Percentiles rank a stretch among this genome's conserved stretches.
Evolutionary conservation across 2,888 invertebrate genomes (phyloP).

Genomic region (Pandemis heparana): DNA sequence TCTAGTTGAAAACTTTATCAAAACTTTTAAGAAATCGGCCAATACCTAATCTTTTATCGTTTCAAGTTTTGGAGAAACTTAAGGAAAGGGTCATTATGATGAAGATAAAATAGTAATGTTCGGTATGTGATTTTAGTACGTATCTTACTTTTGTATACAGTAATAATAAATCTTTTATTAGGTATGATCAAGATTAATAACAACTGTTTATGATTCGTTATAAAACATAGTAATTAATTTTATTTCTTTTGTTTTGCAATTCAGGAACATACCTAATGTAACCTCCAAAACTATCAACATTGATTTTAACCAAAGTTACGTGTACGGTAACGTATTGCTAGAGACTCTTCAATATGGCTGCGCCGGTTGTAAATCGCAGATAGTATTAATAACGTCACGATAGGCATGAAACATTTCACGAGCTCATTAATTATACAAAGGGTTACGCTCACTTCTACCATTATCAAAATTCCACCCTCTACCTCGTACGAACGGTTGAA

Average conservation of each 20-base stretch:
- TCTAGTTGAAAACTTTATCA: slow-evolving; percentile 1
- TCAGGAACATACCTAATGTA: no score
- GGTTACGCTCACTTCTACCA: neutral
- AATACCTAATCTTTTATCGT: neutral
- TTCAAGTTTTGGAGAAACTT: neutral
- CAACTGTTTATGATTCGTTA: no score
- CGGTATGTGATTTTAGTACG: neutral
- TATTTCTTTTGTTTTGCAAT: no score
- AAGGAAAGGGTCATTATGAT: neutral
- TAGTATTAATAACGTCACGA: slow-evolving; percentile 8
- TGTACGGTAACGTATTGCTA: neutral
- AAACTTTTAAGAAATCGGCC: slow-evolving; percentile 2
- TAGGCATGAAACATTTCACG: neutral
- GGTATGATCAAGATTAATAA: no score
- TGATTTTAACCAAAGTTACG: no score
- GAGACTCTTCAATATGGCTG: neutral
- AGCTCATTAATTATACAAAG: neutral
- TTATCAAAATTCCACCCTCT: neutral
- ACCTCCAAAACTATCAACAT: no score
- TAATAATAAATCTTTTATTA: no score
- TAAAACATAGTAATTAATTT: no score
- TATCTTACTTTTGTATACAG: neutral
- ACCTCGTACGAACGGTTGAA: neutral
- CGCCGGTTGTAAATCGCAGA: slow-evolving; percentile 2
- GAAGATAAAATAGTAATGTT: neutral